A percentile compares a stretch with the other conserved stretches of the same genome.
These are phyloP conservation scores for Galagoides demidoff DNA, from an alignment of 2,797 vertebrate genomes.

Conservation along the genomic window DNA sequence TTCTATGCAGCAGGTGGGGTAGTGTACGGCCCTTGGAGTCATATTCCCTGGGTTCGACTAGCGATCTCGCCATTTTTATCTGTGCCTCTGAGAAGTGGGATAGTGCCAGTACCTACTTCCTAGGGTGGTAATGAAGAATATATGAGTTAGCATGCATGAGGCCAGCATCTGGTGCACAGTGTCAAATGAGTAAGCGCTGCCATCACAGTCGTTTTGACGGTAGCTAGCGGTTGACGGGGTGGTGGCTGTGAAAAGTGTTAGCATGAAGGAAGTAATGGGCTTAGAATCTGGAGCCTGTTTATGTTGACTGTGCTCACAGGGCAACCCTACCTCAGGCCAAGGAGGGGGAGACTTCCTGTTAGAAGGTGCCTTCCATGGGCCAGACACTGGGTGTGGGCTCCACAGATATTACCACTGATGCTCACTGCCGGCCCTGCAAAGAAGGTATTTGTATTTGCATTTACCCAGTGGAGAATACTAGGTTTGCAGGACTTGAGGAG, in stretches of 20 bases:
- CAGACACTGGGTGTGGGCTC: not conserved
- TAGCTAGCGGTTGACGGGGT: not conserved
- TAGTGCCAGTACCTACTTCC: not conserved
- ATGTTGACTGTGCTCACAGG: rapidly evolving
- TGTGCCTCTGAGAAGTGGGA: not conserved
- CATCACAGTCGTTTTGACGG: rapidly evolving
- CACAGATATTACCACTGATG: not conserved
- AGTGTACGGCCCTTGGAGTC: not conserved
- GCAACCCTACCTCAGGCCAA: not conserved
- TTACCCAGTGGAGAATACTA: not conserved
- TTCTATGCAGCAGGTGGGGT: not conserved
- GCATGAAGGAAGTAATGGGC: not conserved
- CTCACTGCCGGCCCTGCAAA: slow-evolving; percentile 37
- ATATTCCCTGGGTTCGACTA: not conserved
- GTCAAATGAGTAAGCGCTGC: not conserved
- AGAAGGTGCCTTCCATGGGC: not conserved
- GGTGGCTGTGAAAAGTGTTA: not conserved
- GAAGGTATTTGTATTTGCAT: slow-evolving; percentile 52
- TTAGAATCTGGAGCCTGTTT: not conserved
- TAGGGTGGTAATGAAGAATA: not conserved
- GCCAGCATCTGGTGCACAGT: not conserved
- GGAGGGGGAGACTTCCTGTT: not conserved
- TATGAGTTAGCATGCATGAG: not conserved
- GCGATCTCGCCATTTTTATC: not conserved
- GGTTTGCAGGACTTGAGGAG: not conserved